Conservation (phyloP, 64 coral and sea anemone species). For the Acropora tenuis region DNA sequence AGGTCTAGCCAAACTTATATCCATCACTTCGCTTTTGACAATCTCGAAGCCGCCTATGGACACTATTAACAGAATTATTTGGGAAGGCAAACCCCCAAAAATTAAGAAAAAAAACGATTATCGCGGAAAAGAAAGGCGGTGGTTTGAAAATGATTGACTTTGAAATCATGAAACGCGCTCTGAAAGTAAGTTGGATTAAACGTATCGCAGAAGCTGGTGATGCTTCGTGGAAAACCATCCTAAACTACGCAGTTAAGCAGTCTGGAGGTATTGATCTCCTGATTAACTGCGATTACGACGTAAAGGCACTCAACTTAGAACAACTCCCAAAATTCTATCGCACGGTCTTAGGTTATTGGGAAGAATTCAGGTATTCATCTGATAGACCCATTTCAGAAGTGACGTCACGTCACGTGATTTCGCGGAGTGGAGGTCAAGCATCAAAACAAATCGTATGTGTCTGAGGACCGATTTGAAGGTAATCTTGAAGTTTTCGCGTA, state of each 20-base stretch:
- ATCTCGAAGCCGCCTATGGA: background rate
- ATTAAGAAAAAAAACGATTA: background rate
- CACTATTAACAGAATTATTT: background rate
- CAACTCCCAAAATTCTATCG: background rate
- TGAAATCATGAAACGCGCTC: background rate
- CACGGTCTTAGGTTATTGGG: background rate
- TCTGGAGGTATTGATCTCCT: background rate
- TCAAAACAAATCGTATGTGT: too few species aligned
- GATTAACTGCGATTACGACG: background rate
- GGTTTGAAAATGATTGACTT: background rate
- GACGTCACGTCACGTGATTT: too few species aligned
- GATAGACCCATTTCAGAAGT: background rate
- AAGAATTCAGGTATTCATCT: background rate
- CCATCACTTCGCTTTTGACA: background rate
- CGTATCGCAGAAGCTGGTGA: background rate
- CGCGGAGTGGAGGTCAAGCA: too few species aligned
- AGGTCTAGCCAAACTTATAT: constrained; percentile 3
- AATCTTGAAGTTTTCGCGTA: too few species aligned
- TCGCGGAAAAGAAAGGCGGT: background rate
- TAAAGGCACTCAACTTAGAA: background rate
- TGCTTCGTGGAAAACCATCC: background rate
- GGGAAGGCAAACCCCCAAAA: background rate
- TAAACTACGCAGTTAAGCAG: background rate
- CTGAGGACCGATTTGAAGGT: too few species aligned
- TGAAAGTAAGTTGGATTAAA: background rate